phyloP scores from a whole-genome alignment of 2,888 invertebrate species.

The Aleiodes testaceus region DNA sequence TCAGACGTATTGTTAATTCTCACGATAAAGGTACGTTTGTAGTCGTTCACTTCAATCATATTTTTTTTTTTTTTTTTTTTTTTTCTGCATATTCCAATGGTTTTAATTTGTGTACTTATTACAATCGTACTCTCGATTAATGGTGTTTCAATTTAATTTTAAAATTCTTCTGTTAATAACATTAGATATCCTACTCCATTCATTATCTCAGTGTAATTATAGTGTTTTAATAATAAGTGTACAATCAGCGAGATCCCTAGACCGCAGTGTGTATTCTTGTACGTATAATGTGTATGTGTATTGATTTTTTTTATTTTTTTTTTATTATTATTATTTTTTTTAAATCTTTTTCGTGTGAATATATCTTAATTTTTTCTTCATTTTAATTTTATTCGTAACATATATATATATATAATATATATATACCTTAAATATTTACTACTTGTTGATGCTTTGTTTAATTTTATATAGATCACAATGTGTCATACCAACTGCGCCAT shows the following conservation, averaged over 20 bases:
- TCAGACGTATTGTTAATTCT: conserved; percentile 46
- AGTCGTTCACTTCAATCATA: conserved; percentile 59
- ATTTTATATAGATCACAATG: conserved; percentile 71
- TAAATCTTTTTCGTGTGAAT: conserved; percentile 32
- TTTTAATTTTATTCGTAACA: conserved; percentile 51
- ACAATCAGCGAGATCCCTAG: conserved; percentile 46
- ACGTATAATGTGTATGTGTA: conserved; percentile 7
- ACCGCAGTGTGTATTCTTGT: conserved; percentile 46
- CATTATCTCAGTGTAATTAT: conserved; percentile 24
- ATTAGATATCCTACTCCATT: conserved; percentile 33
- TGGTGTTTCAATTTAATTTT: background rate
- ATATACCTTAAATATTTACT: conserved; percentile 67
- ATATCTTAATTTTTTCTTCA: conserved; percentile 30
- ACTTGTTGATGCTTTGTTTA: conserved; percentile 67
- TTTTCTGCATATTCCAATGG: conserved; percentile 13
- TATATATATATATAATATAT: conserved; percentile 47
- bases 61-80: conserved; percentile 47
- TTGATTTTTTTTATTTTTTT: conserved; percentile 10
- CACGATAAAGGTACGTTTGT: conserved; percentile 62
- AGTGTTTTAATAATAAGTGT: conserved; percentile 38
- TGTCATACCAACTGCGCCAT: conserved; percentile 69
- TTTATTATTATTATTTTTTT: conserved; percentile 11
- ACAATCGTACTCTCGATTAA: conserved; percentile 50
- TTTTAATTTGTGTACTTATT: conserved; percentile 34
- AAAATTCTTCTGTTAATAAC: background rate